Base-by-base conservation (phyloP, 2,113 vertebrate genomes). In the Salvelinus sp. region DNA sequence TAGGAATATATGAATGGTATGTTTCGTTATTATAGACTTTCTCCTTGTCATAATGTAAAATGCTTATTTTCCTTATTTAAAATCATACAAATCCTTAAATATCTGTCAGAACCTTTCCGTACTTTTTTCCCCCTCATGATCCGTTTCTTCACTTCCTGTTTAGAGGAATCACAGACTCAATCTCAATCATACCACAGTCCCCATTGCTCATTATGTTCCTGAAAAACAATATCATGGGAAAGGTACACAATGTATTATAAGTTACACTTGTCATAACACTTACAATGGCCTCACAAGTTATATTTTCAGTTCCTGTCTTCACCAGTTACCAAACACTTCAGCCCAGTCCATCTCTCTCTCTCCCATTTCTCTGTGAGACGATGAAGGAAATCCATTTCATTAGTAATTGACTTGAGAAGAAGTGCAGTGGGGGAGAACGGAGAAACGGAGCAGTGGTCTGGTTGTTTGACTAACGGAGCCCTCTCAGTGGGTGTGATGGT, bases 401-500 rank as follows among this genome's bases (percentile, higher is more conserved):
- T 69, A 33, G 33, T 9, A n/a, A 69, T 33, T 38, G 30, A 18
- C 16, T 20, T 27, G 22, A 13, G 66, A 27, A 33, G 27, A 33
- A 28, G 30, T 44, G 38, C 38, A 44, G 65, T 14, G 4, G 7
- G 28, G 20, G 7, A 18, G 20, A 18, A n/a, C 30, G 3, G 10
- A 18, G 20, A 69, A 69, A n/a, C 67, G n/a, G 67, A 18, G 18
- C 25, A 16, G 65, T 12, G 25, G 16, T 73, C 79, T 67, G 38
- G 9, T 72, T 77, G 67, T 74, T 72, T 87, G 83, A 82, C 73
- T 80, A 85, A 82, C 76, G 69, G 62, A 12, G 18, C 47, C 83
- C 14, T 38, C 79, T 44, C 75, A 82, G 62, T 18, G 73, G 85
- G 67, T 28, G 65, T 67, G 79, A 76, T 81, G 82, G 70, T 23